Evolutionary conservation across 2,113 vertebrate species (phyloP), one percentile per base, ranked within the genome.

Genomic region (Macquaria australasica): DNA sequence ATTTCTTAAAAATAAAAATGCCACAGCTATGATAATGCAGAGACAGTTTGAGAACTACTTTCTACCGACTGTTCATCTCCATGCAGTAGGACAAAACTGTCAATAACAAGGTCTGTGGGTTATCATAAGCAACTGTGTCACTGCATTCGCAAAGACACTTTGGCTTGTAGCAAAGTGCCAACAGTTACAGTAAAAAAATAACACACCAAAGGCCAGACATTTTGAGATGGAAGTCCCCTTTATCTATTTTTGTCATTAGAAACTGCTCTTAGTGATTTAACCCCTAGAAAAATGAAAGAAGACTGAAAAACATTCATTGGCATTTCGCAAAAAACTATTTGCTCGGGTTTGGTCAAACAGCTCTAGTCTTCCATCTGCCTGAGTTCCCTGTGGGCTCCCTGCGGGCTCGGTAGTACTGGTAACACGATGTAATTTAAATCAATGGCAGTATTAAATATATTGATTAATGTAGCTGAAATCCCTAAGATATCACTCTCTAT

Each of bases 101-200:
- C 78, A 82, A 88, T 55, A 79, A 82, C 28, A 81, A 60, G 69
- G 48, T 82, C 68, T 77, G 56, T 77, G 48, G 58, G 66, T 82
- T 50, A 78, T 76, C 21, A 51, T n/a, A 1, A 59, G 5, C 1
- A 85, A 71, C 45, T 58, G 59, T 66, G 58, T 81, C 68, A 67
- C 51, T 70, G 21, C 79, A 48, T 80, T 85, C 8, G 51, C 51
- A 79, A 60, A 79, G 53, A 76, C 55, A 73, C 39, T 11, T 63
- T 56, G 62, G 18, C 8, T 31, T 63, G 37, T 8, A 16, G 45
- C 23, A 37, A n/a, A 34, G 37, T 9, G 15, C 39, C 31, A 43
- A 66, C 39, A 66, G 51, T 55, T 41, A 41, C 41, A 81, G 0
- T 75, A 43, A 16, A 73, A 81, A 55, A 62, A 51, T 7, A 50